These are phyloP conservation scores for Harpalus rubripes DNA, from an alignment of 2,888 invertebrate species.

Conservation along the genomic window DNA sequence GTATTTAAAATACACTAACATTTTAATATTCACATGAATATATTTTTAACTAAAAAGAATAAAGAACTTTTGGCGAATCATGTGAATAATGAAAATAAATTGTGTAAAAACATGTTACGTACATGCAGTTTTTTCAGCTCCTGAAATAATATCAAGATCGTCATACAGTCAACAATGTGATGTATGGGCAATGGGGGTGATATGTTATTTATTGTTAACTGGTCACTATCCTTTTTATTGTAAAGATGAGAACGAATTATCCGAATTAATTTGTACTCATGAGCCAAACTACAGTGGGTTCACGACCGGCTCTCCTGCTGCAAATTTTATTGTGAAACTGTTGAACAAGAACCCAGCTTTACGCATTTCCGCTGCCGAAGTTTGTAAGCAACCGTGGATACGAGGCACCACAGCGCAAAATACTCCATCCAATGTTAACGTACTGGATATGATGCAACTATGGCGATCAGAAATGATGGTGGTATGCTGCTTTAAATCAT, in stretches of 20 bases:
- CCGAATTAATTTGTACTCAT: slow-evolving; percentile 73
- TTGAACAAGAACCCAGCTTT: slow-evolving; percentile 79
- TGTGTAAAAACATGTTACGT: slow-evolving; percentile 4
- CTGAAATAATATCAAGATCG: slow-evolving; percentile 79
- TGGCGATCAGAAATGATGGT: slow-evolving; percentile 76
- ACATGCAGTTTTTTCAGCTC: slow-evolving; percentile 75
- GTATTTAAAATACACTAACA: slow-evolving; percentile 73
- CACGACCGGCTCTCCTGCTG: slow-evolving; percentile 72
- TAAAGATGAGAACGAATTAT: slow-evolving; percentile 73
- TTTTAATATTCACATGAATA: slow-evolving; percentile 46
- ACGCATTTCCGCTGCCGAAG: slow-evolving; percentile 79
- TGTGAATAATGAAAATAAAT: slow-evolving; percentile 24
- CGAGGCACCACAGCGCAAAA: slow-evolving; percentile 69
- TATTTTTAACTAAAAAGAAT: slow-evolving; percentile 24
- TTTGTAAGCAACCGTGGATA: slow-evolving; percentile 78
- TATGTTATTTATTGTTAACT: slow-evolving; percentile 78
- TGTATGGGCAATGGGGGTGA: slow-evolving; percentile 81
- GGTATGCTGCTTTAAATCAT: slow-evolving; percentile 52
- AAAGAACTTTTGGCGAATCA: not conserved
- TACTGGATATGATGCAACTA: slow-evolving; percentile 77
- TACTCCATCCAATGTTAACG: slow-evolving; percentile 75
- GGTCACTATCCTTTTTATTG: slow-evolving; percentile 75
- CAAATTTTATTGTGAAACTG: slow-evolving; percentile 77
- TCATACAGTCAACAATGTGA: slow-evolving; percentile 81
- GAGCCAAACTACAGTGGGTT: slow-evolving; percentile 72